phyloP scores from a whole-genome alignment of 1,140 invertebrate genomes.

The Anastrepha obliqua region DNA sequence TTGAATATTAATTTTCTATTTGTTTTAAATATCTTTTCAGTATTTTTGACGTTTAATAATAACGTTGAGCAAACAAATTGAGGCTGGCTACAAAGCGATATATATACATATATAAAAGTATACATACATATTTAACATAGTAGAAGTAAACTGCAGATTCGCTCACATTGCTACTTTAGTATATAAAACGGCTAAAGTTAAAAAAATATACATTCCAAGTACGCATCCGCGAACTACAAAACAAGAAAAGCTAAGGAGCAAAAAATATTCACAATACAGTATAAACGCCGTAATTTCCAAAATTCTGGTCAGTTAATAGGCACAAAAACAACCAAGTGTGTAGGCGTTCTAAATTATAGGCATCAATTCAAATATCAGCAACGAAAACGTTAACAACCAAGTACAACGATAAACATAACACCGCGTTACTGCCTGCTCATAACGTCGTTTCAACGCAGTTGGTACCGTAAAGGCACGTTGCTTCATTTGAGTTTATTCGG shows the following conservation, averaged over 20 bases:
- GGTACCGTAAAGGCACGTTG: not conserved
- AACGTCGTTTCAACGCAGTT: not conserved
- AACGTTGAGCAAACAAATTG: not conserved
- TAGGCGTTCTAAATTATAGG: conserved; percentile 8
- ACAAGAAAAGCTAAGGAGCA: not conserved
- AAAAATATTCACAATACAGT: not conserved
- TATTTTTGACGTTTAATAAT: conserved; percentile 29
- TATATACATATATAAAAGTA: not conserved
- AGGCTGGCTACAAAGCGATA: conserved; percentile 1
- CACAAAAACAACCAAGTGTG: not conserved
- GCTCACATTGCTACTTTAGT: not conserved
- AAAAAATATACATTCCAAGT: conserved; percentile 15
- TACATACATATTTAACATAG: too few species aligned
- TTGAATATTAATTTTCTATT: not conserved
- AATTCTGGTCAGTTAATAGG: conserved; percentile 18
- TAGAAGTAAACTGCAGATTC: not conserved
- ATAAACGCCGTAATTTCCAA: not conserved
- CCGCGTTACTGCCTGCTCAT: too few species aligned
- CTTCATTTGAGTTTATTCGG: not conserved
- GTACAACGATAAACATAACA: conserved; percentile 17
- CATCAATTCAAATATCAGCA: not conserved
- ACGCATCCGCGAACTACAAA: not conserved
- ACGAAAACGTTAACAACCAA: conserved; percentile 24
- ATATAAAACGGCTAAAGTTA: conserved; percentile 2
- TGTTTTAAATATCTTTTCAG: conserved; percentile 38